phyloP scores from a whole-genome alignment of 2,113 vertebrate genomes.

The Dermatemys mawii region DNA sequence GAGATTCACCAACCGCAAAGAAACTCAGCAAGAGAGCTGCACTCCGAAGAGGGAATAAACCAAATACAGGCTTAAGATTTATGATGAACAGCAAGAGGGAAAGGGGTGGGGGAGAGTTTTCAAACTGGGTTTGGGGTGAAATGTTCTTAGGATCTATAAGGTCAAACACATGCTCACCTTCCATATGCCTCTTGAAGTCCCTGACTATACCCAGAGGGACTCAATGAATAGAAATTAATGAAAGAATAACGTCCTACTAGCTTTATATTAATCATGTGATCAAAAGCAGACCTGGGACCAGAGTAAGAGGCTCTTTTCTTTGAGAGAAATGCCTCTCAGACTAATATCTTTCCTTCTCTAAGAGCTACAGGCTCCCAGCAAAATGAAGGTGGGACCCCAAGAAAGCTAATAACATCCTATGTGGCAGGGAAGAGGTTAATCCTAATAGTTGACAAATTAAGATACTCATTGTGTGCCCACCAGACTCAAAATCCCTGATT shows the following conservation, averaged over 20 bases:
- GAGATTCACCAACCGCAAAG: not conserved
- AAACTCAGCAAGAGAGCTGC: not conserved
- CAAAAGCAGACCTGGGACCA: rapidly evolving
- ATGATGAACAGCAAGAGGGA: rapidly evolving
- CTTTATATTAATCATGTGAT: not conserved
- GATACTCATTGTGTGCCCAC: rapidly evolving
- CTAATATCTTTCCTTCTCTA: not conserved
- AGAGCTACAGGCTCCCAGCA: not conserved
- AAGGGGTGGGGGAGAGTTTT: too few relatives aligned
- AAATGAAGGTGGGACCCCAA: not conserved
- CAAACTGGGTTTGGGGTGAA: not conserved
- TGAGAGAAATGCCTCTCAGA: not conserved
- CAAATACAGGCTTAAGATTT: not conserved
- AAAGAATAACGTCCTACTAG: not conserved
- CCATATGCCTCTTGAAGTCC: not conserved
- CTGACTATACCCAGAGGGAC: not conserved
- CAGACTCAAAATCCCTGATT: rapidly evolving
- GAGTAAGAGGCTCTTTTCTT: not conserved
- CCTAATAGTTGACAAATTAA: not conserved
- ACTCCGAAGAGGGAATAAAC: not conserved
- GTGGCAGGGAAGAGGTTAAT: not conserved
- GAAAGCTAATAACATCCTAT: too few relatives aligned
- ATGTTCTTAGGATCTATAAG: not conserved
- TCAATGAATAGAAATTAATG: not conserved
- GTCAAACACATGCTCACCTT: not conserved